These are phyloP conservation scores for Pelvicachromis taeniatus DNA, from an alignment of 2,113 vertebrate species.

Conservation along the genomic window DNA sequence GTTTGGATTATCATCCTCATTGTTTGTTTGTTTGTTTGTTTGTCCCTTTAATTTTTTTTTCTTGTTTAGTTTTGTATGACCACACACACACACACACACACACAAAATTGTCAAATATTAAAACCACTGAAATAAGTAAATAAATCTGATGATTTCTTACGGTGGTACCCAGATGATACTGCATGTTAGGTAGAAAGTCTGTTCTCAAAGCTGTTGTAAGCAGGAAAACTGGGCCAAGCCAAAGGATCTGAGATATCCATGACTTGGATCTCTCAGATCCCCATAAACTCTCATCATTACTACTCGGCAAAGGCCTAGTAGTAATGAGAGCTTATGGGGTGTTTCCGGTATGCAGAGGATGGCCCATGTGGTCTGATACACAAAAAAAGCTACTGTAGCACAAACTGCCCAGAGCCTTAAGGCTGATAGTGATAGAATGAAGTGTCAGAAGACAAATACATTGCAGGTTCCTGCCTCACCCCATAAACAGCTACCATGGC, in stretches of 20 bases:
- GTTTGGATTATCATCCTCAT: background rate
- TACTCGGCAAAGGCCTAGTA: background rate
- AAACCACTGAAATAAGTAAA: background rate
- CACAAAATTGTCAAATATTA: background rate
- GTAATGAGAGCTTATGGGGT: background rate
- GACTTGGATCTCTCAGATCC: background rate
- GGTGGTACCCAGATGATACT: background rate
- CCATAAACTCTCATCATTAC: too few species aligned
- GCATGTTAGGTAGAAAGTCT: background rate
- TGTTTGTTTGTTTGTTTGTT: too few species aligned
- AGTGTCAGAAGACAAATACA: background rate
- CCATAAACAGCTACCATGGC: fast-evolving
- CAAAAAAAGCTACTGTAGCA: background rate
- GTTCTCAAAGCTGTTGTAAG: background rate
- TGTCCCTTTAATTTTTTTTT: background rate
- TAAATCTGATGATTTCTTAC: background rate
- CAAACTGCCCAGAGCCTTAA: background rate
- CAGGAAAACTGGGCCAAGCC: background rate
- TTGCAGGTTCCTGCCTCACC: background rate
- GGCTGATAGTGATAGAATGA: background rate
- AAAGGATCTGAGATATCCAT: background rate
- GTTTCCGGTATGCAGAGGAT: background rate
- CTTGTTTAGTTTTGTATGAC: background rate
- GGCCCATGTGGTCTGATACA: background rate
- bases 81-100: too few species aligned